phyloP scores from a whole-genome alignment of 2,113 vertebrate species.

The Corythaixoides concolor region DNA sequence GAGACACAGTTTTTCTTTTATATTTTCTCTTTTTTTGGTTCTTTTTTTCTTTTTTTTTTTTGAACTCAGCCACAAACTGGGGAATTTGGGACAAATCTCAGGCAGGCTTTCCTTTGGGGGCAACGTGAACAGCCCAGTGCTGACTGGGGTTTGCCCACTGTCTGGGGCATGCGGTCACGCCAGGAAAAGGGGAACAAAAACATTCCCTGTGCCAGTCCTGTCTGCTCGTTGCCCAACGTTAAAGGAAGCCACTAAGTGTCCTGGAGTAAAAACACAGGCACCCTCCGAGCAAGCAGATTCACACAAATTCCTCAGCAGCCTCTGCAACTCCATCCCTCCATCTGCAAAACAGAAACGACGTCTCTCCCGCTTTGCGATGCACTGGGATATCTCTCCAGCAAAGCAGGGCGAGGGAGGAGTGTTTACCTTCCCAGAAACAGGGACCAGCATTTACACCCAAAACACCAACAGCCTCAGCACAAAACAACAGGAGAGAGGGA shows the following conservation, averaged over 20 bases:
- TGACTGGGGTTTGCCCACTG: background rate
- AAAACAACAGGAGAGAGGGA: background rate
- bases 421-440: background rate
- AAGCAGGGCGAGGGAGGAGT: background rate
- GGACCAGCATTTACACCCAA: slow-evolving; percentile 25
- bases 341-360: background rate
- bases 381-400: background rate
- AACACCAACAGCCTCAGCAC: background rate
- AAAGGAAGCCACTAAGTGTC: background rate
- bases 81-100: background rate
- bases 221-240: background rate
- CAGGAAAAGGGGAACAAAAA: background rate
- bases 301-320: background rate
- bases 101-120: background rate
- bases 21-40: background rate
- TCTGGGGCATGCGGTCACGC: background rate
- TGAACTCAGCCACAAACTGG: background rate
- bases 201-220: background rate
- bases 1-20: background rate
- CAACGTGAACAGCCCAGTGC: accelerated
- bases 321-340: background rate
- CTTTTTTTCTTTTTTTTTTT: background rate
- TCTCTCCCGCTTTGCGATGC: accelerated
- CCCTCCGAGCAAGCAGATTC: background rate
- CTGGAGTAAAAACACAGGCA: background rate